These are phyloP conservation scores for Andrena fulva DNA, from an alignment of 2,888 invertebrate species.

Conservation along the genomic window DNA sequence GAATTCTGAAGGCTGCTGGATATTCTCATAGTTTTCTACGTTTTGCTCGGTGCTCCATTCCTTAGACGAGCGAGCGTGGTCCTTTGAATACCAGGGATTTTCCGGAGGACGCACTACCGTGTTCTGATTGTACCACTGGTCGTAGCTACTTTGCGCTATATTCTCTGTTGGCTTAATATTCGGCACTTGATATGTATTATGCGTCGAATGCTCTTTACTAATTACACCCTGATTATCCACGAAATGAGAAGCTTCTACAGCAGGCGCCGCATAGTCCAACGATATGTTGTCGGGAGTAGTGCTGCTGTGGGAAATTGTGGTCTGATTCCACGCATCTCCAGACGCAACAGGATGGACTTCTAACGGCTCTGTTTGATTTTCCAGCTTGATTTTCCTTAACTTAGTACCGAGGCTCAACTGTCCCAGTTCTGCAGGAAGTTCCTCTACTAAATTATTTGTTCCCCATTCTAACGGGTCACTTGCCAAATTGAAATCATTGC, in stretches of 20 bases:
- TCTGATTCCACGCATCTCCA: constrained; percentile 53
- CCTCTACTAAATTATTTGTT: constrained; percentile 54
- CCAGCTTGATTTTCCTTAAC: constrained; percentile 53
- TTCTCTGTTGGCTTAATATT: constrained; percentile 50
- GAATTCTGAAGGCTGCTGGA: constrained; percentile 80
- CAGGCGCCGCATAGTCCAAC: constrained; percentile 46
- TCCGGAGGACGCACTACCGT: constrained; percentile 68
- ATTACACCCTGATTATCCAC: constrained; percentile 54
- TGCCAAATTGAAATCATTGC: constrained; percentile 71
- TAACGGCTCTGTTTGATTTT: constrained; percentile 50
- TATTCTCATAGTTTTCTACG: constrained; percentile 82
- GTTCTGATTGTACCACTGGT: constrained; percentile 82
- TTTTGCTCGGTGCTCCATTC: constrained; percentile 77
- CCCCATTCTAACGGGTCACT: constrained; percentile 72
- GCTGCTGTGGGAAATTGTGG: constrained; percentile 37
- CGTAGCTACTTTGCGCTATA: constrained; percentile 75
- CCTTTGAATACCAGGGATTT: constrained; percentile 75
- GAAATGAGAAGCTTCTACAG: constrained; percentile 56
- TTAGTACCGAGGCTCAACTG: constrained; percentile 76
- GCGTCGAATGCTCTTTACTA: constrained; percentile 55
- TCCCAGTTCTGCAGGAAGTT: constrained; percentile 74
- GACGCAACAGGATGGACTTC: constrained; percentile 40
- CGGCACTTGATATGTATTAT: constrained; percentile 55
- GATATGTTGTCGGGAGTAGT: constrained; percentile 56
- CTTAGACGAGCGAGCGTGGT: constrained; percentile 66